Evolutionary conservation across 2,113 vertebrate species (phyloP).

Genomic region (Platanista minor): DNA sequence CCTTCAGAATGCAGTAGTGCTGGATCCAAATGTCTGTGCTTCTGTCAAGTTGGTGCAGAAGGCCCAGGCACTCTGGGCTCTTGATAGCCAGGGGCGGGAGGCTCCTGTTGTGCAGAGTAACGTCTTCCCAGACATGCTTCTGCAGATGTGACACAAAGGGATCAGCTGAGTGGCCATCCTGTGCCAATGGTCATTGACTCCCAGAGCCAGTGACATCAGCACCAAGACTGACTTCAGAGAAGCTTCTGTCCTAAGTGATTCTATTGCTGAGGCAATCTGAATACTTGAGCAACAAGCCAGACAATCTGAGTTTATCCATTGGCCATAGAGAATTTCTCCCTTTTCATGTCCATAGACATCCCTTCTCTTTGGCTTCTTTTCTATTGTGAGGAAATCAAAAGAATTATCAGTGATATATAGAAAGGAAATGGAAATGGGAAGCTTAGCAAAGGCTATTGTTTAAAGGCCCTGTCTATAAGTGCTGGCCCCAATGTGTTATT

Average conservation of each 20-base stretch:
- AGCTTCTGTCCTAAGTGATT: not conserved
- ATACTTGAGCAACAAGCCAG: not conserved
- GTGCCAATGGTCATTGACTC: not conserved
- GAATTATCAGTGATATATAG: not conserved
- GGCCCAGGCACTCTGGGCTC: constrained; percentile 89
- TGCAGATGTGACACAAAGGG: constrained; percentile 62
- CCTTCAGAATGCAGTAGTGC: constrained; percentile 91
- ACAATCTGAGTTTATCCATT: not conserved
- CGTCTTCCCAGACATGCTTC: constrained; percentile 93
- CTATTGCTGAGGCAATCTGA: not conserved
- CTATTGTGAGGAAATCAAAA: not conserved
- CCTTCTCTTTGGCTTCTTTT: not conserved
- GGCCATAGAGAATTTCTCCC: not conserved
- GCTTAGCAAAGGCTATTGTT: not conserved
- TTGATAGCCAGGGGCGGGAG: constrained; percentile 93
- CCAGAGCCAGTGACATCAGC: not conserved
- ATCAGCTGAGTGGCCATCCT: not conserved
- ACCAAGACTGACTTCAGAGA: too few relatives aligned
- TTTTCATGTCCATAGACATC: not conserved
- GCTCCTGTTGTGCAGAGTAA: constrained; percentile 89
- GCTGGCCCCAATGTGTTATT: not conserved
- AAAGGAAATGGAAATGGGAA: not conserved
- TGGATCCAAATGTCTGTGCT: constrained; percentile 86
- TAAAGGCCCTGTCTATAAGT: not conserved
- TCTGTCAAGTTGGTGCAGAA: constrained; percentile 88